Evolutionary conservation across 2,113 vertebrate genomes (phyloP), one percentile per base, ranked within the genome.

Genomic region (Hemichromis elongatus): DNA sequence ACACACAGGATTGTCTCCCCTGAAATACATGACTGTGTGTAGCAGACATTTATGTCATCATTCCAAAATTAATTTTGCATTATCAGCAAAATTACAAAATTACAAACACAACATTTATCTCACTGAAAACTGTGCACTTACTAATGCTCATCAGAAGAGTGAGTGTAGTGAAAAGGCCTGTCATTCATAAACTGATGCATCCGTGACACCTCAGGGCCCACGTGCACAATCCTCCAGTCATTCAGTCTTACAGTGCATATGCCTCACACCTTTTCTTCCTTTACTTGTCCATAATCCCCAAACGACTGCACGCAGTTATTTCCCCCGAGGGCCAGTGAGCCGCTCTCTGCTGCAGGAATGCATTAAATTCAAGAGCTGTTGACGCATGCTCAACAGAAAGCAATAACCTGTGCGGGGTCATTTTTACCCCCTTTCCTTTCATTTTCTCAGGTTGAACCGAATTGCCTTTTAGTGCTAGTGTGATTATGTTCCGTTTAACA

Each of bases 301-400:
- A 90, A 93, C 61, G 92, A 82, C 85, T 88, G 80, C 89, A 63
- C 40, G 78, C 86, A 12, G 81, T 95, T 95, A 95, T 95, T 95
- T 95, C 95, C 95, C 95, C 88, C 1, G 95, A 91, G 94, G 93
- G 82, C 82, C 73, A 4, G 82, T 42, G 83, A 89, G 93, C 88
- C 9, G 9, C 42, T 16, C 87, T 21, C 45, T 81, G 37, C 89
- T 77, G 90, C 82, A 53, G 90, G 92, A 94, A 92, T 89, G 86
- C 95, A 95, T 95, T 95, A 93, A 94, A 94, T 92, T 95, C 95
- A 94, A 95, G 95, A 94, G 93, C 92, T 95, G 95, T 95, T 94
- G 94, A 95, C 85, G 92, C 88, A 92, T 79, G 93, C 94, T 94
- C 91, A 94, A 93, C 88, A 24, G 87, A 95, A 95, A 95, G 94